Conservation (phyloP, 1,140 invertebrate genomes). For the Drosophila funebris region DNA sequence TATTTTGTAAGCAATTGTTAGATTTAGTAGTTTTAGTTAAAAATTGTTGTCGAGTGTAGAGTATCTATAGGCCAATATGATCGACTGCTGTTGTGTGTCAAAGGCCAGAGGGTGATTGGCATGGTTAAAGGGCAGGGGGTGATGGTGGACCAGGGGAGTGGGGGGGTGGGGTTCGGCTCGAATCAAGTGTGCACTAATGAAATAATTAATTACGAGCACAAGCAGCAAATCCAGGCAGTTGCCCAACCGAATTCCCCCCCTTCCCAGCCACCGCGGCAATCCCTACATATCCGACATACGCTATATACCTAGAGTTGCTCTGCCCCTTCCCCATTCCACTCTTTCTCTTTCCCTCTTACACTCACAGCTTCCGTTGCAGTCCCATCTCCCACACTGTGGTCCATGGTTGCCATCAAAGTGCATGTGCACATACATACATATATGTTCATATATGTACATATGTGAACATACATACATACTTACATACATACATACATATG, state of each 20-base stretch:
- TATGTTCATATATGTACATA: not conserved
- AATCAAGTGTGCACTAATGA: conserved; percentile 71
- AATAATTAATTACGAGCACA: conserved; percentile 69
- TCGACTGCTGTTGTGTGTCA: not conserved
- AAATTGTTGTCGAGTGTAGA: not conserved
- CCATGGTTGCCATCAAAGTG: not conserved
- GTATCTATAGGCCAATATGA: not conserved
- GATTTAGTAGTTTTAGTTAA: too few relatives aligned
- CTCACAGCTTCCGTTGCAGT: not conserved
- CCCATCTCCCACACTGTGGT: not conserved
- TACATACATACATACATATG: not conserved
- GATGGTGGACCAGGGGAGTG: not conserved
- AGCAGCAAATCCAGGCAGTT: conserved; percentile 43
- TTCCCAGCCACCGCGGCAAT: too few relatives aligned
- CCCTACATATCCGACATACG: too few relatives aligned
- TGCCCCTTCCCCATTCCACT: not conserved
- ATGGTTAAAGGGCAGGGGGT: not conserved
- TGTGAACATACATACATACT: too few relatives aligned
- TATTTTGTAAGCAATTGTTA: too few relatives aligned
- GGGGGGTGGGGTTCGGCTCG: not conserved
- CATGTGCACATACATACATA: too few relatives aligned
- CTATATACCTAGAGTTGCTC: too few relatives aligned
- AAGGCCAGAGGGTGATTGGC: conserved; percentile 1
- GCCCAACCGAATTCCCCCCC: not conserved
- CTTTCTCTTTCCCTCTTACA: not conserved